A percentile compares a stretch with the other conserved stretches of the same genome.
Evolutionary conservation across 2,113 vertebrate species (phyloP).

Genomic region (Andinoacara biseriatus): DNA sequence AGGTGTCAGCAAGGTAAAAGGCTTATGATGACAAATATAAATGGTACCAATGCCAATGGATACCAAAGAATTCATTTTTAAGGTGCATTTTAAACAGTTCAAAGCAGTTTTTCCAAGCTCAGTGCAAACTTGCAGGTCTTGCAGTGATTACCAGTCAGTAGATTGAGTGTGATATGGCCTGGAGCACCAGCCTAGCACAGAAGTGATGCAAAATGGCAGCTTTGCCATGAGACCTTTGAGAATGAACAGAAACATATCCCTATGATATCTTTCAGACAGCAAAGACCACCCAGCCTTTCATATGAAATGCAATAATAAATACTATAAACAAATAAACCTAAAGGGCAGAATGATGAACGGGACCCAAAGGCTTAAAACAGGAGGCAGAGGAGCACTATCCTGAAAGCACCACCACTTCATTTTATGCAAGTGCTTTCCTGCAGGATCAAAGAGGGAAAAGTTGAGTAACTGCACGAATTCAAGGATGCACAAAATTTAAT

Average conservation of each 20-base stretch:
- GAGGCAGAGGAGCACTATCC: neutral
- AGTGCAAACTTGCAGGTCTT: neutral
- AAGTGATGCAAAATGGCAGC: neutral
- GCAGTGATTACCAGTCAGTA: neutral
- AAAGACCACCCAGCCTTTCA: neutral
- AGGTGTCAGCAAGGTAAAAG: neutral
- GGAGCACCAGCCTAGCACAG: neutral
- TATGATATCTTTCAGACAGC: neutral
- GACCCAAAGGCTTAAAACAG: neutral
- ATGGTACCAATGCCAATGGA: too few species aligned
- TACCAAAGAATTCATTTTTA: neutral
- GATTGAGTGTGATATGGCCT: neutral
- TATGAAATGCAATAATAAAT: neutral
- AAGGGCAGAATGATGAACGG: neutral
- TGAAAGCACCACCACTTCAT: neutral
- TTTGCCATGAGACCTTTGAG: neutral
- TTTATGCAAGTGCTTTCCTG: neutral
- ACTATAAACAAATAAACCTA: neutral
- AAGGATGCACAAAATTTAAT: neutral
- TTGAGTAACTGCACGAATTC: neutral
- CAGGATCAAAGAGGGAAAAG: neutral
- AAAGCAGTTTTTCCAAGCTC: neutral
- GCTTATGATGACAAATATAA: neutral
- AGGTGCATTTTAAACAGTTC: neutral
- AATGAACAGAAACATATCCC: neutral